Evolutionary conservation across 1,140 invertebrate species (phyloP).

Genomic region (Teleopsis dalmanni): DNA sequence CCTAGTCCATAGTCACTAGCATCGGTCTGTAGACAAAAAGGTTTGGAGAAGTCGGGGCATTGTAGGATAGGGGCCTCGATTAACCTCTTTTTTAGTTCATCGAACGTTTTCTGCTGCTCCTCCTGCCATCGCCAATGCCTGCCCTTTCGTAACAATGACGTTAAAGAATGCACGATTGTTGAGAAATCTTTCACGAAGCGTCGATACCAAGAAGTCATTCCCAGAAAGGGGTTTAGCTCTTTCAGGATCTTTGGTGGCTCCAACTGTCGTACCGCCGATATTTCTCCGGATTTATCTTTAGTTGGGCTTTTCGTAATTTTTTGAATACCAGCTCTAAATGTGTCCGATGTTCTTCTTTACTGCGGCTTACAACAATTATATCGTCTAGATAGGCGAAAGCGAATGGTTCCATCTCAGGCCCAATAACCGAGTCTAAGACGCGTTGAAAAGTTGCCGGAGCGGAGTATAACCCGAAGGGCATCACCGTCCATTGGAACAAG

Average conservation of each 20-base stretch:
- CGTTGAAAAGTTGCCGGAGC: slow-evolving; percentile 6
- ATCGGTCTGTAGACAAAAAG: slow-evolving; percentile 18
- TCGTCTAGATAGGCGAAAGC: slow-evolving; percentile 45
- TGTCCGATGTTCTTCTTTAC: neutral
- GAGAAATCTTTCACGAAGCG: slow-evolving; percentile 34
- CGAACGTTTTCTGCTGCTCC: no score
- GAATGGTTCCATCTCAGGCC: slow-evolving; percentile 2
- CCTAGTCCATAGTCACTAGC: slow-evolving; percentile 23
- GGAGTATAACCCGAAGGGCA: slow-evolving; percentile 13
- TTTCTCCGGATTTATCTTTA: slow-evolving; percentile 1
- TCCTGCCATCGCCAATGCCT: no score
- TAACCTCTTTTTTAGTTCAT: no score
- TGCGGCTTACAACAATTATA: slow-evolving; percentile 33
- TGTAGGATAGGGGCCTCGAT: no score
- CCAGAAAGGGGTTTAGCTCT: slow-evolving; percentile 37
- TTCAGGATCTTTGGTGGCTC: neutral
- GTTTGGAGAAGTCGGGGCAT: no score
- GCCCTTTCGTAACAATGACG: no score
- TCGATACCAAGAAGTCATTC: slow-evolving; percentile 37
- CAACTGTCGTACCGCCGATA: neutral
- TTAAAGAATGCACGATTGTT: no score
- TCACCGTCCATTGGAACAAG: slow-evolving; percentile 12
- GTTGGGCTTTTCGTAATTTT: neutral
- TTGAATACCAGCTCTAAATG: neutral
- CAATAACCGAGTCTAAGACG: neutral